phyloP scores from a whole-genome alignment of 1,140 invertebrate genomes.

The Bombyx mori region ASM3026992v2 NC_085124.1:8644501-8645000 shows the following conservation, averaged over 20 bases:
- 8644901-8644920: constrained; percentile 57
- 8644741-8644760: constrained; percentile 75
- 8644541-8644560: constrained; percentile 64
- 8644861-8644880: constrained; percentile 56
- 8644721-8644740: constrained; percentile 74
- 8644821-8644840: constrained; percentile 70
- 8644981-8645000: constrained; percentile 78
- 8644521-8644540: constrained; percentile 65
- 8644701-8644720: constrained; percentile 72
- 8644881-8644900: constrained; percentile 57
- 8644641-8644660: constrained; percentile 70
- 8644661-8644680: constrained; percentile 74
- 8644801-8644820: constrained; percentile 65
- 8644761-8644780: constrained; percentile 75
- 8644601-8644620: constrained; percentile 61
- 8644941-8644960: constrained; percentile 74
- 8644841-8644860: constrained; percentile 58
- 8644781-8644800: constrained; percentile 61
- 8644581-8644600: constrained; percentile 72
- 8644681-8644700: constrained; percentile 73
- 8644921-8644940: constrained; percentile 45
- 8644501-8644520: constrained; percentile 67
- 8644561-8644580: constrained; percentile 69
- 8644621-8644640: constrained; percentile 73
- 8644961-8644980: constrained; percentile 56